Percentiles rank a stretch among this genome's conserved stretches.
phyloP scores from a whole-genome alignment of 2,797 vertebrate genomes.

The Alcedo quadribrachys region DNA sequence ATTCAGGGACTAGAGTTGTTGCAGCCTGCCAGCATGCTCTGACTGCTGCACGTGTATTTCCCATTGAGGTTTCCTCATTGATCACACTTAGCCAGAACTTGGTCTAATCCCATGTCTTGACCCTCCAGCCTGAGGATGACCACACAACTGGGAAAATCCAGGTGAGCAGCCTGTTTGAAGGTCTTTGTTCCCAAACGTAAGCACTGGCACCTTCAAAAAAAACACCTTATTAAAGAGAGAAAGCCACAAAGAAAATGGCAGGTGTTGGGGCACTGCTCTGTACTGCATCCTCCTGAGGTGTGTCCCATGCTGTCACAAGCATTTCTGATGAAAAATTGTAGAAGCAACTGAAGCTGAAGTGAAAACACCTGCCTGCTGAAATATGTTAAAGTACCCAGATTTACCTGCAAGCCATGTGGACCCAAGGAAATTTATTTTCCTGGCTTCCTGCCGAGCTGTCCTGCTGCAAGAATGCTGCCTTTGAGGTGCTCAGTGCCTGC shows the following conservation, averaged over 20 bases:
- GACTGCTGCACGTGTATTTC: not conserved
- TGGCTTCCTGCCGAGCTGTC: not conserved
- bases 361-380: not conserved
- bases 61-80: not conserved
- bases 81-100: not conserved
- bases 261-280: not conserved
- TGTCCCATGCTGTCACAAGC: not conserved
- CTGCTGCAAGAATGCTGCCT: not conserved
- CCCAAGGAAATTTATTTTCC: not conserved
- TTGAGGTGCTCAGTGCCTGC: not conserved
- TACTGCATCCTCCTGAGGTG: not conserved
- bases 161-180: not conserved
- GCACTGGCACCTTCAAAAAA: not conserved
- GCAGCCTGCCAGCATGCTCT: not conserved
- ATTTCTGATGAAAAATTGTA: conserved; percentile 4
- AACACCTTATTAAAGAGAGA: not conserved
- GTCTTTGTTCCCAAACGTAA: not conserved
- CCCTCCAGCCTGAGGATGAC: not conserved
- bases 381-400: not conserved
- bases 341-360: not conserved
- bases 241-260: not conserved
- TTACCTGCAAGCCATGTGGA: not conserved
- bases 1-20: not conserved
- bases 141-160: not conserved
- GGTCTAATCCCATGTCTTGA: not conserved